These are phyloP conservation scores for Mesorhabditis sp. DNA, from an alignment of 2,888 invertebrate species.

Conservation along the genomic window DNA sequence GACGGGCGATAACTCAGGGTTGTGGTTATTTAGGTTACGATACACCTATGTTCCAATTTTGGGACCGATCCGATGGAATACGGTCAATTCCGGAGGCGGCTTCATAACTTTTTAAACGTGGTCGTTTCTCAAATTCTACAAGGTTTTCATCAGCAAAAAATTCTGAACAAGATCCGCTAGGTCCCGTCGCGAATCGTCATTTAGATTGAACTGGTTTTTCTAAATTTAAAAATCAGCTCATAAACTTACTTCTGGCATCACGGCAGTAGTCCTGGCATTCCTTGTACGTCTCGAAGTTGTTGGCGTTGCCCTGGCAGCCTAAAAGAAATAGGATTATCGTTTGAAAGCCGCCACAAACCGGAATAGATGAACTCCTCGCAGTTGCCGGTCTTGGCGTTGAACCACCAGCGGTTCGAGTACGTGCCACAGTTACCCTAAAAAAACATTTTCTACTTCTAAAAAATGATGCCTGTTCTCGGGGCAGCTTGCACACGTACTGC, in stretches of 20 bases:
- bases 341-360: conserved; percentile 11
- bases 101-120: too few relatives aligned
- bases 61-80: too few relatives aligned
- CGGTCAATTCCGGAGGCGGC: too few relatives aligned
- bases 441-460: not conserved
- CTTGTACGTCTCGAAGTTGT: conserved; percentile 57
- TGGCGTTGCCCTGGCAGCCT: conserved; percentile 54
- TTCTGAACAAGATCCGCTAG: too few relatives aligned
- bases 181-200: too few relatives aligned
- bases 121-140: too few relatives aligned
- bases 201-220: too few relatives aligned
- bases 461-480: conserved; percentile 37
- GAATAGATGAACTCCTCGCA: conserved; percentile 58
- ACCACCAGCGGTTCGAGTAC: conserved; percentile 57
- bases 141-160: too few relatives aligned
- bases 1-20: too few relatives aligned
- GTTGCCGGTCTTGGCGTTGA: conserved; percentile 58
- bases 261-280: conserved; percentile 57
- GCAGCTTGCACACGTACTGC: conserved; percentile 57
- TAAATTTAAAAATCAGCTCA: not conserved
- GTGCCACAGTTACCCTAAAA: conserved; percentile 54
- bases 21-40: too few relatives aligned
- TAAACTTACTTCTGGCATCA: conserved; percentile 42
- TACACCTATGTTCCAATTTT: too few relatives aligned
- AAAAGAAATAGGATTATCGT: too few relatives aligned